These are phyloP conservation scores for Ctenochaetus hawaiiensis DNA, from an alignment of 2,797 vertebrate species.

Conservation along the genomic window DNA sequence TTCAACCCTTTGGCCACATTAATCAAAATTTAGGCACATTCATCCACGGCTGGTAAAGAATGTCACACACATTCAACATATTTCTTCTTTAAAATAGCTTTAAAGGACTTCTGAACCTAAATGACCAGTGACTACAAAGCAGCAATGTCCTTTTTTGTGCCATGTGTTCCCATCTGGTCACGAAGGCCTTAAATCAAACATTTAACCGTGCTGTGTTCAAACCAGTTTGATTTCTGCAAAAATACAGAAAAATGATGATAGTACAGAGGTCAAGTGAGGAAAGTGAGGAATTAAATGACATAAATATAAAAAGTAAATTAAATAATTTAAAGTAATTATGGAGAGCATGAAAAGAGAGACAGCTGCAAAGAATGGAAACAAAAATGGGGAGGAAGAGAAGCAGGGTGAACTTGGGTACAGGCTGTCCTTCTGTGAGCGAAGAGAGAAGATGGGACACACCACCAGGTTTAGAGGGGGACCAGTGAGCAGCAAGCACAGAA, in stretches of 20 bases:
- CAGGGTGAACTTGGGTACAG: constrained; percentile 43
- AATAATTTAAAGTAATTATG: neutral
- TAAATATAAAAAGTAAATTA: neutral
- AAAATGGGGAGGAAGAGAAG: neutral
- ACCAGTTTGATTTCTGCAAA: neutral
- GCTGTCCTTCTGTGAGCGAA: constrained; percentile 33
- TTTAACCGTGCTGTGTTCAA: neutral
- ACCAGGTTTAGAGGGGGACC: constrained; percentile 27
- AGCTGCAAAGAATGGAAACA: neutral
- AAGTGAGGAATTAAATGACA: neutral
- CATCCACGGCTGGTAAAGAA: no score
- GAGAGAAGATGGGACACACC: constrained; percentile 45
- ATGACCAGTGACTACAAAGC: no score
- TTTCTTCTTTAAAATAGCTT: no score
- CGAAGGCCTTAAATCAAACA: neutral
- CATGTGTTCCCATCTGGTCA: no score
- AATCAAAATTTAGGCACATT: neutral
- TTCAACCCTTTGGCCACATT: neutral
- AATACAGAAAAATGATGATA: neutral
- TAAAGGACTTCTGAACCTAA: no score
- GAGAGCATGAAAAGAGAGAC: neutral
- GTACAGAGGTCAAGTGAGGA: neutral
- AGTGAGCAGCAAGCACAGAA: constrained; percentile 16
- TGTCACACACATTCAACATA: no score
- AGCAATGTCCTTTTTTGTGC: no score